phyloP scores from a whole-genome alignment of 2,888 invertebrate species.

The Steromphala cineraria region DNA sequence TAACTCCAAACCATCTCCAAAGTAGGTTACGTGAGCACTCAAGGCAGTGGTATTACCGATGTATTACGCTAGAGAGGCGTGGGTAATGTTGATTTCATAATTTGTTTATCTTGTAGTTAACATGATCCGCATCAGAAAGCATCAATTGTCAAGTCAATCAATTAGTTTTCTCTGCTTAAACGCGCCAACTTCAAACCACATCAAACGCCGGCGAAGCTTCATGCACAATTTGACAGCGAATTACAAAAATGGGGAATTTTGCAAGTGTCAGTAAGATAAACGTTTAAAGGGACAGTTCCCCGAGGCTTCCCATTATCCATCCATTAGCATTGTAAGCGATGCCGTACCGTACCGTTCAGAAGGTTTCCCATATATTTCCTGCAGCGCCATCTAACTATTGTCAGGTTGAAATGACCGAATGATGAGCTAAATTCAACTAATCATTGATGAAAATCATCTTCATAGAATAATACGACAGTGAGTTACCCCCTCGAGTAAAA shows the following conservation, averaged over 20 bases:
- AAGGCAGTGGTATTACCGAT: too few relatives aligned
- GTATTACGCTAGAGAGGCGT: background rate
- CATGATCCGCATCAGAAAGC: background rate
- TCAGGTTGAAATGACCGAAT: background rate
- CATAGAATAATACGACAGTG: too few relatives aligned
- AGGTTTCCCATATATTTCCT: background rate
- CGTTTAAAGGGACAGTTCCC: background rate
- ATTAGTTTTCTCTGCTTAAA: background rate
- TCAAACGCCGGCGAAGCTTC: background rate
- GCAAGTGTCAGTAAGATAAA: background rate
- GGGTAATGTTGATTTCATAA: background rate
- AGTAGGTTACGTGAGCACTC: too few relatives aligned
- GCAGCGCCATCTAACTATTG: background rate
- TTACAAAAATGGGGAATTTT: background rate
- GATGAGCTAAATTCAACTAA: background rate
- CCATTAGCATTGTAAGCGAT: background rate
- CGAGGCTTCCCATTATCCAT: background rate
- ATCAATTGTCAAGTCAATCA: background rate
- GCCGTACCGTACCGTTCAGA: background rate
- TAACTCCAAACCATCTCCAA: too few relatives aligned
- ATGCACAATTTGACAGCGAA: constrained; percentile 9
- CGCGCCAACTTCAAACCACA: constrained; percentile 2
- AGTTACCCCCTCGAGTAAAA: too few relatives aligned
- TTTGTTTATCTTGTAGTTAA: background rate
- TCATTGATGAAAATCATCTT: background rate